These are phyloP conservation scores for Lasiurus borealis DNA, from an alignment of 2,113 vertebrate genomes.

Conservation along the genomic window DNA sequence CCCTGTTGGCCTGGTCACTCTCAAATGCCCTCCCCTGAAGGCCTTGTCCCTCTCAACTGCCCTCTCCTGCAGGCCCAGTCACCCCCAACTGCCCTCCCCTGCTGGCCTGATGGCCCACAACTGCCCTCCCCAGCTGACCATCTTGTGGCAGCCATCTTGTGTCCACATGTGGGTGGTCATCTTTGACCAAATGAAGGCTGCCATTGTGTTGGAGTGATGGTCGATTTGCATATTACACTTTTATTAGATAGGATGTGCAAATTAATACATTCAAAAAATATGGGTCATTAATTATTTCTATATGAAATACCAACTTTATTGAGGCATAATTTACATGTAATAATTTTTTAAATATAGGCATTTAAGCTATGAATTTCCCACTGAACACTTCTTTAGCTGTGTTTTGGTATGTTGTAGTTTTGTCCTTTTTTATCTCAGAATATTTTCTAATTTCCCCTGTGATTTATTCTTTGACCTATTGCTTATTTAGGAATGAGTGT, in stretches of 20 bases:
- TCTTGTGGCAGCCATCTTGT: too few species aligned
- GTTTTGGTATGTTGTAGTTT: conserved; percentile 6
- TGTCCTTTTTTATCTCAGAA: conserved; percentile 37
- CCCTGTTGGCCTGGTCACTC: too few species aligned
- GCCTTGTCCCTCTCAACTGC: too few species aligned
- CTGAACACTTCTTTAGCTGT: neutral
- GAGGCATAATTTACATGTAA: neutral
- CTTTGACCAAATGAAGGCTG: too few species aligned
- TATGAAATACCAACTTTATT: conserved; percentile 23
- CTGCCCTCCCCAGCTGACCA: too few species aligned
- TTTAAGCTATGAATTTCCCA: conserved; percentile 25
- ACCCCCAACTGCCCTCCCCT: too few species aligned
- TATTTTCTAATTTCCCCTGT: conserved; percentile 53
- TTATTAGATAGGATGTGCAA: neutral
- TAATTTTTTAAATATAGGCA: neutral
- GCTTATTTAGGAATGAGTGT: conserved; percentile 6
- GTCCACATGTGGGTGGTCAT: too few species aligned
- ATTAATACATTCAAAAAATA: conserved; percentile 7
- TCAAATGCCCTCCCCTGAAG: too few species aligned
- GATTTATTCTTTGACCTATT: conserved; percentile 41
- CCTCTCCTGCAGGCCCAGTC: too few species aligned
- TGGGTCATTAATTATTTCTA: conserved; percentile 30
- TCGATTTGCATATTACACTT: too few species aligned
- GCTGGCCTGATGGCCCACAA: too few species aligned
- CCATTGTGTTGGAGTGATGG: too few species aligned